phyloP scores from a whole-genome alignment of 1,140 invertebrate species.

The Armadillidium nasatum region DNA sequence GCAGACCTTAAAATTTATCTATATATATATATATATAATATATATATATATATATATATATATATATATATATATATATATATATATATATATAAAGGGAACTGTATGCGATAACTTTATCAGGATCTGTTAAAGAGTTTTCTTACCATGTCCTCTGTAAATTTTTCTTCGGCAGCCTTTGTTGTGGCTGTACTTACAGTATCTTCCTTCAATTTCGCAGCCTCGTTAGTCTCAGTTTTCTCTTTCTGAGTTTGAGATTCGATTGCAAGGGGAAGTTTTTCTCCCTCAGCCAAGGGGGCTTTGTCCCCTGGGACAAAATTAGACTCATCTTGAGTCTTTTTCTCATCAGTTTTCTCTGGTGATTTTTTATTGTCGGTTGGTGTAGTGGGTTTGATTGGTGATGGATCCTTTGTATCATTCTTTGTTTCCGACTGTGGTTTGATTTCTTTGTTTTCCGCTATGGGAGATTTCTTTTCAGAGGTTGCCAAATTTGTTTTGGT shows the following conservation, averaged over 20 bases:
- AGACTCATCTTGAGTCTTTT: not conserved
- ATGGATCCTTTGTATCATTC: not conserved
- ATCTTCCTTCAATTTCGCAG: not conserved
- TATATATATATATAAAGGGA: not conserved
- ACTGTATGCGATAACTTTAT: too few relatives aligned
- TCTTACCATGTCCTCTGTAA: not conserved
- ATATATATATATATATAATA: not conserved
- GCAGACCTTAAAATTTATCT: too few relatives aligned
- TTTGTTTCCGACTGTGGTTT: not conserved
- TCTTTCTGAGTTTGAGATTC: not conserved
- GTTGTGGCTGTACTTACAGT: not conserved
- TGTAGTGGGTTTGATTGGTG: not conserved
- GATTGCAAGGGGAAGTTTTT: not conserved
- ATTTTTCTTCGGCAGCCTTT: not conserved
- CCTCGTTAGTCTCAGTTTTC: not conserved
- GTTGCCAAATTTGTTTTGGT: too few relatives aligned
- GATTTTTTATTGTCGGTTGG: not conserved
- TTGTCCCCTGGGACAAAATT: not conserved
- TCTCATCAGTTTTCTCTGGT: not conserved
- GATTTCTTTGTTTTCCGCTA: not conserved
- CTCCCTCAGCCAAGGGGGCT: not conserved
- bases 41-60: slow-evolving; percentile 20
- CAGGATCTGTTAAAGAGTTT: too few relatives aligned
- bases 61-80: slow-evolving; percentile 24
- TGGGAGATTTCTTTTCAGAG: too few relatives aligned